Base-by-base conservation (phyloP, 2,888 invertebrate species). In the Drosophila infuscata region DNA sequence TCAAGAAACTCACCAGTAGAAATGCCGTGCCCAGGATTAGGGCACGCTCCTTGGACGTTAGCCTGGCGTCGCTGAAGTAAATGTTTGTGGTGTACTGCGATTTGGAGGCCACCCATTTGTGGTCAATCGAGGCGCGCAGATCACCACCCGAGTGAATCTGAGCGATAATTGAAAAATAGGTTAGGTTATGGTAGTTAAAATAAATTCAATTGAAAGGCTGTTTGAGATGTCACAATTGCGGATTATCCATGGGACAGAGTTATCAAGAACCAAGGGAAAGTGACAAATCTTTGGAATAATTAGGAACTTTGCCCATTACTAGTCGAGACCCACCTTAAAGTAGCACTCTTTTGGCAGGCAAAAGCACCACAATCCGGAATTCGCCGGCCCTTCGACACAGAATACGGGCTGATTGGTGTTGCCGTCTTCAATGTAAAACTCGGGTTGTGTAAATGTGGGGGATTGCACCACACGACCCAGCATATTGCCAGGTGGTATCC, bases 1-100 rank as follows among this genome's bases (percentile, higher is more conserved):
- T 29, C 1, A 0, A 1, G 15, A 6, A 11, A 12, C 93, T 94
- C 94, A 97, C 98, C 95, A 98, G 93, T 68, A 98, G 94, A 93
- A 98, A 98, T 0, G 96, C 95, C 54, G 97, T 96, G 7, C 96
- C 98, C 33, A 98, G 92, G 61, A 98, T 94, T 4, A 97, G 93
- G 0, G 97, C 97, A 91, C 98, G 98, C 64, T 96, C 95, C 82
- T 95, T 96, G 2, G 96, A 95, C 86, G 97, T 96, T 29, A 96
- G 94, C 56, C 96, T 95, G 0, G 94, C 89, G 77, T 95, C 94
- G 0, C 97, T 97, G 90, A 97, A 96, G 57, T 95, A 95, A 48
- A 98, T 93, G 58, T 96, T 95, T 70, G 97, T 95, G 59, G 95
- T 95, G 89, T 97, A 96, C 84, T 95, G 95, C 38, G 95, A 95